Conservation (phyloP, 2,888 invertebrate genomes). For the Machimus rusticus region DNA sequence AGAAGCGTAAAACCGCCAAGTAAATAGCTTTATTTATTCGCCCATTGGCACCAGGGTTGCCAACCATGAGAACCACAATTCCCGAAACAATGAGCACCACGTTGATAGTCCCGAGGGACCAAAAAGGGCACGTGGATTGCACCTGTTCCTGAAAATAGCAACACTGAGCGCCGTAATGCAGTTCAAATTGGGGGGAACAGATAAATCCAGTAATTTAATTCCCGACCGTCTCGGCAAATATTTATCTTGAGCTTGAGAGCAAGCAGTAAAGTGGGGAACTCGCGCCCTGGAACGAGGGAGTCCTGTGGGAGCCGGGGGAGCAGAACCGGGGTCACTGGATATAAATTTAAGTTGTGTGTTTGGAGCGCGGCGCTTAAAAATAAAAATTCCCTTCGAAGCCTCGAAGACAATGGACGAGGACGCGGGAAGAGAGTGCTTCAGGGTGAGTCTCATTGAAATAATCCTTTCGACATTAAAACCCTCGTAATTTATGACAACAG, state of each 20-base stretch:
- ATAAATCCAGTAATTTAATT: constrained; percentile 19
- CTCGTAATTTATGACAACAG: constrained; percentile 42
- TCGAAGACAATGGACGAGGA: constrained; percentile 21
- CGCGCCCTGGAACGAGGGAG: neutral
- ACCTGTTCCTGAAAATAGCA: neutral
- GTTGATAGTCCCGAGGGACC: neutral
- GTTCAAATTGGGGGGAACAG: neutral
- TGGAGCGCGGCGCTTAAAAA: neutral
- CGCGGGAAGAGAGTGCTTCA: neutral
- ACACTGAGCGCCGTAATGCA: neutral
- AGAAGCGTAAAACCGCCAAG: neutral
- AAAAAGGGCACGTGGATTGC: neutral
- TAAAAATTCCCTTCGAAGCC: neutral
- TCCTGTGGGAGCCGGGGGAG: neutral
- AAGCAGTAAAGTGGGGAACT: neutral
- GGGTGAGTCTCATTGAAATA: constrained; percentile 40
- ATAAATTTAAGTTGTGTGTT: constrained; percentile 17
- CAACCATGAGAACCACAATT: neutral
- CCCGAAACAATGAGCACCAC: neutral
- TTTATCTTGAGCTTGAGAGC: neutral
- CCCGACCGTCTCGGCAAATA: neutral
- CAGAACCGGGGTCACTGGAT: neutral
- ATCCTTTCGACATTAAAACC: constrained; percentile 45
- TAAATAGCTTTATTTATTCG: neutral
- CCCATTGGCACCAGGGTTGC: neutral